phyloP scores from a whole-genome alignment of 2,888 invertebrate genomes.

The Anoplius nigerrimus region DNA sequence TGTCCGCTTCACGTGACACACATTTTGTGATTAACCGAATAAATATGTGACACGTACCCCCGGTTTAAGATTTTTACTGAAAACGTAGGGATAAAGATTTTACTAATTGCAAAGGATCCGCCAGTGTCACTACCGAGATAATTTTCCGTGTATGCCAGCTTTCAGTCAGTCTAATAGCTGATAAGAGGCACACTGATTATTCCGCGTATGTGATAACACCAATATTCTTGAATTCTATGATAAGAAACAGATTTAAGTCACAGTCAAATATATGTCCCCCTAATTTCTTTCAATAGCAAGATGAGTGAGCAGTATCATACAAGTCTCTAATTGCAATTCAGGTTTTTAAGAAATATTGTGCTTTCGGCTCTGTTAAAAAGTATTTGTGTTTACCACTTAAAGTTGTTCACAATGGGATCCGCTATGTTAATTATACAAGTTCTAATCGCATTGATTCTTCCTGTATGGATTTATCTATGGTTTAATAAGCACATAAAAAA shows the following conservation, averaged over 20 bases:
- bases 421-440: constrained; percentile 29
- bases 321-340: too few relatives aligned
- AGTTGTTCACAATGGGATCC: constrained; percentile 26
- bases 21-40: too few relatives aligned
- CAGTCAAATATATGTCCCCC: background rate
- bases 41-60: too few relatives aligned
- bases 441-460: constrained; percentile 18
- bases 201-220: background rate
- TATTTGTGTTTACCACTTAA: background rate
- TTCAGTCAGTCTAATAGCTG: background rate
- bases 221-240: constrained; percentile 4
- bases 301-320: too few relatives aligned
- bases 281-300: background rate
- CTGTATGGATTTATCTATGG: constrained; percentile 34
- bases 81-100: too few relatives aligned
- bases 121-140: too few relatives aligned
- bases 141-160: background rate
- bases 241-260: background rate
- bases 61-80: too few relatives aligned
- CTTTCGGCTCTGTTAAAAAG: too few relatives aligned
- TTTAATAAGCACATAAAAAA: constrained; percentile 16
- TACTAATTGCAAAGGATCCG: too few relatives aligned
- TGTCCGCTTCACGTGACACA: too few relatives aligned
- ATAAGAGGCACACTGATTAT: background rate
- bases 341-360: too few relatives aligned